Base-by-base conservation (phyloP, 2,797 vertebrate species). In the Galago senegalensis region DNA sequence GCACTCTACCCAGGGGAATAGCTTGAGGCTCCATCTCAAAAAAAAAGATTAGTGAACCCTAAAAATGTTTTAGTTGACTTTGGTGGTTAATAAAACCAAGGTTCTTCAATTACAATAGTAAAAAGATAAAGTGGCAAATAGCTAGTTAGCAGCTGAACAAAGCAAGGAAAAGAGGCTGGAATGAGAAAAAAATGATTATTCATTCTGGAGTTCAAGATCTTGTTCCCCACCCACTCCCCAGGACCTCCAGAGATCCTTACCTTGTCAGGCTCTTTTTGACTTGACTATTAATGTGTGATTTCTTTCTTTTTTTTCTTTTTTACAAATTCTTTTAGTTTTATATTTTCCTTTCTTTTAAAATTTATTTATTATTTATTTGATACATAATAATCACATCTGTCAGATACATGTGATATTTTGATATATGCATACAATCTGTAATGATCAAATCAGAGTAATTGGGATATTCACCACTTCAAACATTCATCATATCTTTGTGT, bases 181-280 rank as follows among this genome's bases (percentile, higher is more conserved):
- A 3, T 87, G 43, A 82, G 89, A 81, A 67, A 56, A 79, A 70
- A n/a, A 23, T 73, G 31, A 75, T 91, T 77, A 89, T 85, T 94
- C 49, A 86, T 75, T 56, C 27, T 69, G 63, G 65, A 85, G 81
- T 17, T 27, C n/a, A 93, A 58, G 58, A 5, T 23, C 67, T 93
- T 25, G 34, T 81, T 43, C 12, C 12, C 5, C 27, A 5, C 29
- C 25, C 27, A 16, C 16, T 16, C 31, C 65, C 31, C 1, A n/a
- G 65, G 16, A 67, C 16, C 65, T 31, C 16, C 31, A 9, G 65
- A n/a, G 65, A 58, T 43, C 7, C 43, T 94, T 37, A 27, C 77
- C 53, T 91, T 93, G 69, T 49, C 70, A 80, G 20, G 8, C 65
- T 89, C 49, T 75, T 63, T 94, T 87, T 77, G 17, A 58, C 25